phyloP scores from a whole-genome alignment of 2,113 vertebrate species.

The Amphiprion ocellaris region DNA sequence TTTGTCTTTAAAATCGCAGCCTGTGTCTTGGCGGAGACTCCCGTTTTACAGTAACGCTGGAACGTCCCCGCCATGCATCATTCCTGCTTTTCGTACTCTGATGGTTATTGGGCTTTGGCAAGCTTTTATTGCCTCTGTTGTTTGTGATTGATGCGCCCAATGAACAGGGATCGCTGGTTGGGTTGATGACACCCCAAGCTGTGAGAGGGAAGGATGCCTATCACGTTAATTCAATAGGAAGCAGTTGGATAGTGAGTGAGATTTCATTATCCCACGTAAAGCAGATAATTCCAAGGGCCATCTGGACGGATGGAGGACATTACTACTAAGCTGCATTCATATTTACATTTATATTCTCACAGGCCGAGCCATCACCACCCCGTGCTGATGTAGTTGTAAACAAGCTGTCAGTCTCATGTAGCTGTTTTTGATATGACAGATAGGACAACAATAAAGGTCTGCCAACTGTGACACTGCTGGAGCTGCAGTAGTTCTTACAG shows the following conservation, averaged over 20 bases:
- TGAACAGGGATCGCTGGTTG: conserved; percentile 40
- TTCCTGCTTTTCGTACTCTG: conserved; percentile 45
- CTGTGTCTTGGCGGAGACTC: conserved; percentile 21
- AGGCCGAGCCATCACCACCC: conserved; percentile 8
- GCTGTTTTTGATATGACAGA: conserved; percentile 7
- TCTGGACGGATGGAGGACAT: conserved; percentile 65
- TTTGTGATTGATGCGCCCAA: conserved; percentile 72
- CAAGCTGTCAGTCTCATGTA: conserved; percentile 19
- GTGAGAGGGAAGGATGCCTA: conserved; percentile 66
- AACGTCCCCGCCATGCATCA: conserved; percentile 36
- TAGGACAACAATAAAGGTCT: neutral
- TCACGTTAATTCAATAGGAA: conserved; percentile 77
- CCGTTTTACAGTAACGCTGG: conserved; percentile 32
- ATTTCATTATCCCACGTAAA: conserved; percentile 77
- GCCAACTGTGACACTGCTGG: conserved; percentile 8
- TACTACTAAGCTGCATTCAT: conserved; percentile 54
- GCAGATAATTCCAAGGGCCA: conserved; percentile 66
- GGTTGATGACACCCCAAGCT: conserved; percentile 62
- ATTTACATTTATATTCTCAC: conserved; percentile 45
- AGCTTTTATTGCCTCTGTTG: conserved; percentile 68
- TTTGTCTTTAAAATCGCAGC: conserved; percentile 51
- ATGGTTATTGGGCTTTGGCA: conserved; percentile 61
- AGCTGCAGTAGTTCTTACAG: conserved; percentile 23
- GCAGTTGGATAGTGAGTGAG: conserved; percentile 72
- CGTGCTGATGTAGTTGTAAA: conserved; percentile 33